Evolutionary conservation across 92 coral and sea anemone species (phyloP), one percentile per base, ranked within the genome.

Genomic region (Bergia sp.): DNA sequence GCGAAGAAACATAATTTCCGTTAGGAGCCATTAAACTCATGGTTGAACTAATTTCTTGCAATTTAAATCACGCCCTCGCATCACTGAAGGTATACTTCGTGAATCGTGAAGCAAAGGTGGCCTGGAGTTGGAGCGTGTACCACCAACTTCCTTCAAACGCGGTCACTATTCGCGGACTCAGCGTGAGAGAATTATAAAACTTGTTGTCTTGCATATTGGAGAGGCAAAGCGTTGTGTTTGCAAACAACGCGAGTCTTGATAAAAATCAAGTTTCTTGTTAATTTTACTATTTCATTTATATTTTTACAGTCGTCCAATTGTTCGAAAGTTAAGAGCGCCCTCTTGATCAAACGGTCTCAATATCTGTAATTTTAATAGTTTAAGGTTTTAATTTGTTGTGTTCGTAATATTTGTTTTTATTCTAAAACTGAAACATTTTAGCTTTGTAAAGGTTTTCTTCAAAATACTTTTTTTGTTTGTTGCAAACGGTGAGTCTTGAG

Each of bases 11-110:
- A 9, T 7, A 67, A 43, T 72, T 84, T 29, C 79, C 61, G 42
- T 44, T 71, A 53, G 61, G 65, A 71, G 45, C 75, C 77, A 84
- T 45, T 71, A 29, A 49, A 41, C 80, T 41, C 41, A 76, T 16
- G 80, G 82, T 79, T 45, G 65, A 47, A 49, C 37, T 79, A 47
- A 79, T 79, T 79, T 79, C 21, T 37, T 79, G 58, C n/a, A 79
- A 53, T 21, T 79, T n/a, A 45, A n/a, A 36, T 50, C 82, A 50
- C 82, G 58, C 64, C 39, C 58, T 79, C 41, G 16, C 41, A 74
- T 37, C 41, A 18, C 78, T 20, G 69, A 53, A 3, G 7, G 78
- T 1, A 72, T 12, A 5, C 43, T 74, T 74, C 78, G 78, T 76
- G 37, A 40, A 16, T 75, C 5, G 47, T 4, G 77, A 72, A 7